phyloP scores from a whole-genome alignment of 2,888 invertebrate species.

The Monopis laevigella region DNA sequence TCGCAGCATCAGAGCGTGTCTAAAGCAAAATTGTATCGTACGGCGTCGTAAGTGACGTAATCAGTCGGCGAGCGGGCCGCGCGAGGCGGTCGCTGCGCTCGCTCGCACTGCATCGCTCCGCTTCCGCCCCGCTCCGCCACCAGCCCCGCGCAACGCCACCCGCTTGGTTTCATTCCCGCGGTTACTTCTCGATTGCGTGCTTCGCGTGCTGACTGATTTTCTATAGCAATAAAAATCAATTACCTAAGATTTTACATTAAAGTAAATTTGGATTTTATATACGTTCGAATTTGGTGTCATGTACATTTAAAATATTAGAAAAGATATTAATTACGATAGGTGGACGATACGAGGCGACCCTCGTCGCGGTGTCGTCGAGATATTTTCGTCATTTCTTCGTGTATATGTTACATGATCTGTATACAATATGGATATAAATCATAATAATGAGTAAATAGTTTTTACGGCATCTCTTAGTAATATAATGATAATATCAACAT shows the following conservation, averaged over 20 bases:
- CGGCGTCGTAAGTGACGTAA: slow-evolving; percentile 13
- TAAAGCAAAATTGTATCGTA: slow-evolving; percentile 19
- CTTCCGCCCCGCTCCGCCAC: slow-evolving; percentile 24
- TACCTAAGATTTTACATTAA: slow-evolving; percentile 69
- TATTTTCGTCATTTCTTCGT: slow-evolving; percentile 69
- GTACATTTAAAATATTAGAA: slow-evolving; percentile 66
- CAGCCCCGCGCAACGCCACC: slow-evolving; percentile 50
- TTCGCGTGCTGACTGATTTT: slow-evolving; percentile 71
- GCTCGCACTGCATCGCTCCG: slow-evolving; percentile 23
- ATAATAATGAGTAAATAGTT: slow-evolving; percentile 66
- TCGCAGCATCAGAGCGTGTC: slow-evolving; percentile 50
- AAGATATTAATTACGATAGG: slow-evolving; percentile 63
- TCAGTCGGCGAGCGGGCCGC: slow-evolving; percentile 24
- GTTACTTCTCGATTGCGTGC: slow-evolving; percentile 70
- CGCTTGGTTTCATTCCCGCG: slow-evolving; percentile 66
- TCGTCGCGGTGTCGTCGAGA: slow-evolving; percentile 53
- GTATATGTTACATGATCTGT: slow-evolving; percentile 74
- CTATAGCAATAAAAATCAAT: slow-evolving; percentile 71
- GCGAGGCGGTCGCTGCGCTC: slow-evolving; percentile 17
- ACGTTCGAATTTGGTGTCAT: slow-evolving; percentile 69
- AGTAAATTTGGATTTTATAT: slow-evolving; percentile 68
- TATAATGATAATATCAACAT: slow-evolving; percentile 65
- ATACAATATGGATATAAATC: slow-evolving; percentile 68
- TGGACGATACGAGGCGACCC: slow-evolving; percentile 47
- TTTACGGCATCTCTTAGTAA: slow-evolving; percentile 63